Evolutionary conservation across 2,888 invertebrate species (phyloP).

Genomic region (Drepana falcataria): DNA sequence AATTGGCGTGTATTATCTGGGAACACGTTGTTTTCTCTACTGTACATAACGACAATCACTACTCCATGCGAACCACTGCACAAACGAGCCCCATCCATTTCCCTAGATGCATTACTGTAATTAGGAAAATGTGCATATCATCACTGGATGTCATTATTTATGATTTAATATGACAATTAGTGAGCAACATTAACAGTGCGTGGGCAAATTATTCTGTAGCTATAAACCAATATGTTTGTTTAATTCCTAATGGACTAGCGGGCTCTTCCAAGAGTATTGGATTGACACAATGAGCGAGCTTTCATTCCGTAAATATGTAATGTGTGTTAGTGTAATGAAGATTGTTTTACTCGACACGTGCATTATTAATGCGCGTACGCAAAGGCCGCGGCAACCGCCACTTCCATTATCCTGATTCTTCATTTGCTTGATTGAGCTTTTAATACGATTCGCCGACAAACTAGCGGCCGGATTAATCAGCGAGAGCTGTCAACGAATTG

Average conservation of each 20-base stretch:
- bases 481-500: slow-evolving; percentile 64
- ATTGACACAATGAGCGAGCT: slow-evolving; percentile 31
- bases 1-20: too few relatives aligned
- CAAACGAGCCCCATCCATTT: slow-evolving; percentile 26
- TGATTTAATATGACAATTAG: slow-evolving; percentile 33
- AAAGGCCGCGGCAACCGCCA: slow-evolving; percentile 55
- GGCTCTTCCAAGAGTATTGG: slow-evolving; percentile 34
- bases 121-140: slow-evolving; percentile 67
- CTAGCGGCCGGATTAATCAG: slow-evolving; percentile 66
- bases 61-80: slow-evolving; percentile 22
- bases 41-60: slow-evolving; percentile 18
- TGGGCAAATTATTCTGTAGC: slow-evolving; percentile 26
- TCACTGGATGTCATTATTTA: slow-evolving; percentile 55
- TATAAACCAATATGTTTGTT: slow-evolving; percentile 22
- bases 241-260: slow-evolving; percentile 46
- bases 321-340: slow-evolving; percentile 73
- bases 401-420: slow-evolving; percentile 77
- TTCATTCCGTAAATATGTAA: slow-evolving; percentile 50
- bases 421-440: slow-evolving; percentile 79
- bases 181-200: slow-evolving; percentile 7
- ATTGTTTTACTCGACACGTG: slow-evolving; percentile 70
- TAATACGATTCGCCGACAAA: slow-evolving; percentile 74
- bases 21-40: too few relatives aligned
- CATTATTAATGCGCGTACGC: slow-evolving; percentile 78
- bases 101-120: slow-evolving; percentile 42